These are phyloP conservation scores for Ursus arctos DNA, from an alignment of 2,113 vertebrate species.

Conservation along the genomic window DNA sequence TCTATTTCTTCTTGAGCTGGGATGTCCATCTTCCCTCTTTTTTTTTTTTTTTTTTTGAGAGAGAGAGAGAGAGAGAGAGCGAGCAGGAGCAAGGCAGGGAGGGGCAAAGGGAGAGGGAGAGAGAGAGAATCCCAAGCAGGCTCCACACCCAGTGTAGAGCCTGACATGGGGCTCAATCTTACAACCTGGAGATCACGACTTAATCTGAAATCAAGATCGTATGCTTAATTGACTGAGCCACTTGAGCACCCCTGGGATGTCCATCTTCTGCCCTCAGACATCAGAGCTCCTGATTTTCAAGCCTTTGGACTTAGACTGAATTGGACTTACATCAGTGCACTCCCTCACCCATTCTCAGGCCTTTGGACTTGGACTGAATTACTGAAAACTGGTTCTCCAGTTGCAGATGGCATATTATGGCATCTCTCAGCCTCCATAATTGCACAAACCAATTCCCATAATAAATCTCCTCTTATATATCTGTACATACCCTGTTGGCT, in stretches of 20 bases:
- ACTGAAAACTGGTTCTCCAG: not conserved
- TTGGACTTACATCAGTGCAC: not conserved
- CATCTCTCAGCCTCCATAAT: not conserved
- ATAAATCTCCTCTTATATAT: not conserved
- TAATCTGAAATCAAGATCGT: not conserved
- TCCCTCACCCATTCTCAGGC: not conserved
- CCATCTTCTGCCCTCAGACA: not conserved
- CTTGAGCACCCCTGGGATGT: not conserved
- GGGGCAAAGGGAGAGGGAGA: not conserved
- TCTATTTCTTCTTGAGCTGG: not conserved
- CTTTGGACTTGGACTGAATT: not conserved
- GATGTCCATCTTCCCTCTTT: not conserved
- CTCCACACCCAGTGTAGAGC: not conserved
- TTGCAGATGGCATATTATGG: not conserved
- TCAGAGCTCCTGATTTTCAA: not conserved
- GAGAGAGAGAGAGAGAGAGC: too few species aligned
- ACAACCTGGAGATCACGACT: too few species aligned
- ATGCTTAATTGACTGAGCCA: not conserved
- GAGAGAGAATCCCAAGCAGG: not conserved
- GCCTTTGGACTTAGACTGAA: not conserved
- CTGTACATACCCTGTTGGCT: not conserved
- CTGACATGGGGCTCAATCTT: too few species aligned
- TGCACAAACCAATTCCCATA: not conserved
- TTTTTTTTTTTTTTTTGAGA: not conserved
- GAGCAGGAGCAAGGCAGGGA: not conserved